These are phyloP conservation scores for Osedax frankpressi DNA, from an alignment of 2,888 invertebrate genomes.

Conservation along the genomic window DNA sequence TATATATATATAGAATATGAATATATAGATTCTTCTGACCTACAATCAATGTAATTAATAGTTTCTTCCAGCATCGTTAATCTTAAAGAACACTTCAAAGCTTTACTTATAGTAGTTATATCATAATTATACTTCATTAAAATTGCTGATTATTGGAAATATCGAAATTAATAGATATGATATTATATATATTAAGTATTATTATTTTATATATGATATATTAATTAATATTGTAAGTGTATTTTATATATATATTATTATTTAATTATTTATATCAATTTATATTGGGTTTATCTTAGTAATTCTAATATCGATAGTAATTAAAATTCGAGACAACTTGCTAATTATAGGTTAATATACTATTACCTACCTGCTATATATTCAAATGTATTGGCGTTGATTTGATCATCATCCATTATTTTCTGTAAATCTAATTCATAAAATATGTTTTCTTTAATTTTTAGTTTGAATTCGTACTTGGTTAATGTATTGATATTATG, in stretches of 20 bases:
- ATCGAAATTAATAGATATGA: background rate
- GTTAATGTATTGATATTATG: background rate
- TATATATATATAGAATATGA: background rate
- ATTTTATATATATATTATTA: background rate
- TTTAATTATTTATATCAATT: background rate
- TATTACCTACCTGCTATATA: background rate
- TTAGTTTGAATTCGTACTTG: background rate
- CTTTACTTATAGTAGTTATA: background rate
- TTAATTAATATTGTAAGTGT: background rate
- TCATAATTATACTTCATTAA: background rate
- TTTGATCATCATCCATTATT: background rate
- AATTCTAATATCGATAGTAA: too few relatives aligned
- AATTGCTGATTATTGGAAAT: too few relatives aligned
- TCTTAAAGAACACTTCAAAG: background rate
- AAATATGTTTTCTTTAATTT: background rate
- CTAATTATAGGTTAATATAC: too few relatives aligned
- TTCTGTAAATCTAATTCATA: background rate
- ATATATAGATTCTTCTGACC: background rate
- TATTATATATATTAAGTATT: background rate
- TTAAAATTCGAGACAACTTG: too few relatives aligned
- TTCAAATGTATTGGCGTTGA: background rate
- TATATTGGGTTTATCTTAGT: too few relatives aligned
- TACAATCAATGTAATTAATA: background rate
- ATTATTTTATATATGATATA: background rate
- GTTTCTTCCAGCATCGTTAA: background rate